phyloP scores from a whole-genome alignment of 2,113 vertebrate genomes.

The Saccopteryx leptura region DNA sequence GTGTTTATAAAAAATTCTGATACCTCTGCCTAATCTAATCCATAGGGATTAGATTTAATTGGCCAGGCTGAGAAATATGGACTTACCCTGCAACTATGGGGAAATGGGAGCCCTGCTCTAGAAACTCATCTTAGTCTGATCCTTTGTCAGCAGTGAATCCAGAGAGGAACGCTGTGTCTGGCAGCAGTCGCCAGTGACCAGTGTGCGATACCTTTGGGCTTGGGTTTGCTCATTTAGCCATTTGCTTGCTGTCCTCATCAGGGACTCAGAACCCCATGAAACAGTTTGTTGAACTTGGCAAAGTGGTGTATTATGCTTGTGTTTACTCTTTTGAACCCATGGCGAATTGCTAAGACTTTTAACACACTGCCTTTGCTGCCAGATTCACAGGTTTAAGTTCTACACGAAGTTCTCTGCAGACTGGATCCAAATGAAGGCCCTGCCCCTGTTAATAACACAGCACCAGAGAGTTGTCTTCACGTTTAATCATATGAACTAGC shows the following conservation, averaged over 20 bases:
- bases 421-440: neutral
- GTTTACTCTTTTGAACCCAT: constrained; percentile 41
- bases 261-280: constrained; percentile 55
- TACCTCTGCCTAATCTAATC: neutral
- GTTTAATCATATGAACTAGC: constrained; percentile 45
- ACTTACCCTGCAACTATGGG: neutral
- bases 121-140: neutral
- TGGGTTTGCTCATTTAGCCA: constrained; percentile 19
- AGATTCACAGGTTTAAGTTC: constrained; percentile 36
- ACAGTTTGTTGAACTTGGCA: constrained; percentile 71
- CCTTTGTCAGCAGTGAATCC: constrained; percentile 22
- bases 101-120: neutral
- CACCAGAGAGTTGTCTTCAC: neutral
- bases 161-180: neutral
- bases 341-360: constrained; percentile 17
- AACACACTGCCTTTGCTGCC: neutral
- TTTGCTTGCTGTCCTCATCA: constrained; percentile 50
- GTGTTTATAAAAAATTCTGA: neutral
- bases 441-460: neutral
- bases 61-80: neutral
- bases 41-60: neutral
- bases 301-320: neutral
- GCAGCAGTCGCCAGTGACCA: neutral
- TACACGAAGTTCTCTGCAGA: constrained; percentile 26
- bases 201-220: neutral